Conservation (phyloP, 2,797 vertebrate species). For the Neosilurus hyrtlii region DNA sequence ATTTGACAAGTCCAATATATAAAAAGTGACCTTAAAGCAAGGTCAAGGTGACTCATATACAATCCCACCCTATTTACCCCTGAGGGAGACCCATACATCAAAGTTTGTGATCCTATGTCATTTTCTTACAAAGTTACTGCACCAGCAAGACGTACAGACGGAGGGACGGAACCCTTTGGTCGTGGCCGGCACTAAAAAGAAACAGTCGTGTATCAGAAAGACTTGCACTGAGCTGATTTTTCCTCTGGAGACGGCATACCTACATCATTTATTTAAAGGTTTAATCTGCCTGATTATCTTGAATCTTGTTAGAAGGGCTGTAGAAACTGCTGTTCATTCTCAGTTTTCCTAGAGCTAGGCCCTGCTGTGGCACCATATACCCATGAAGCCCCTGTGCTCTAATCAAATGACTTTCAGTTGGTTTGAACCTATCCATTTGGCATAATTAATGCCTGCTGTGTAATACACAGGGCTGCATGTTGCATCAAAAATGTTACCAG, state of each 20-base stretch:
- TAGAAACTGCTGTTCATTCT: constrained; percentile 55
- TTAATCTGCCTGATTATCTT: constrained; percentile 66
- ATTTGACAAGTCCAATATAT: too few relatives aligned
- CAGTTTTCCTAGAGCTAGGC: constrained; percentile 64
- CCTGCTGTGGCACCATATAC: constrained; percentile 49
- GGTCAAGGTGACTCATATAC: too few relatives aligned
- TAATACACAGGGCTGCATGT: constrained; percentile 37
- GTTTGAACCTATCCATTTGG: constrained; percentile 79
- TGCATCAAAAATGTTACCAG: constrained; percentile 60
- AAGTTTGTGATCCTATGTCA: too few relatives aligned
- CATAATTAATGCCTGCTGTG: constrained; percentile 68
- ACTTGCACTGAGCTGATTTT: neutral
- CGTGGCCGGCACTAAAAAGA: too few relatives aligned
- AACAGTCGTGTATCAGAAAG: neutral
- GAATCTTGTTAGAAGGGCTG: constrained; percentile 67
- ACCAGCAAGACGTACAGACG: too few relatives aligned
- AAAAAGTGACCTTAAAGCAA: too few relatives aligned
- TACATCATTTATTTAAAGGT: neutral
- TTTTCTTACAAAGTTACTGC: too few relatives aligned
- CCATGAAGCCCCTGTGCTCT: constrained; percentile 58
- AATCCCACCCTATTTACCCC: too few relatives aligned
- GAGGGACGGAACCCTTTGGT: too few relatives aligned
- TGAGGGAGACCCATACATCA: too few relatives aligned
- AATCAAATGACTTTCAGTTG: constrained; percentile 79
- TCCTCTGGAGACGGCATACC: neutral